Evolutionary conservation across 2,888 invertebrate species (phyloP), one percentile per base, ranked within the genome.

Genomic region (Allacma fusca): DNA sequence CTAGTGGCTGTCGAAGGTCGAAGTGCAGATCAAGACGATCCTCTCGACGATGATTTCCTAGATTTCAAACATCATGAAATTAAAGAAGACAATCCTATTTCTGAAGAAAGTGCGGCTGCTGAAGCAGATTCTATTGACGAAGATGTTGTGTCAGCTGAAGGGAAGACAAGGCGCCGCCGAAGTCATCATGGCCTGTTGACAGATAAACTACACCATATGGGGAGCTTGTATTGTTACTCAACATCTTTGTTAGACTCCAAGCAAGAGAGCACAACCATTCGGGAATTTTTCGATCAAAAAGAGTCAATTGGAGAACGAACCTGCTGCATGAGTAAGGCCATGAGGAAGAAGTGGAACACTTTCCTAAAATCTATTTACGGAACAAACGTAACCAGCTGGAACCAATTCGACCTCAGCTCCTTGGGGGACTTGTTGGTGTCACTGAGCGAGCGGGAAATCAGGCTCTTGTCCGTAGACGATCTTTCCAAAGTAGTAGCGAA

Each of bases 341-440:
- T 67, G 16, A 69, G 82, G 67, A 67, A 59, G 0, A 80, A 79
- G 29, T 84, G 83, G 84, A 80, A 79, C 50, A 28, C 64, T 19
- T 44, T 80, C 9, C 73, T 84, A 16, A 78, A 81, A 28, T 57
- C 34, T 0, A 79, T 77, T n/a, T 82, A 81, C 64, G 84, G 84
- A n/a, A n/a, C 78, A 2, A 81, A 83, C 26, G 75, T 82, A 0
- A 76, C 80, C 1, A 75, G 69, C 13, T 84, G 84, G 84, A 80
- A 64, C 28, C 79, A 81, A 62, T 78, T 75, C 34, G 81, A 83
- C 34, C 40, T 84, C 24, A 68, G 72, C 0, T 57, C 81, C 13
- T 81, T 83, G 2, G 84, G 82, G 16, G 84, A 84, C 34, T 67
- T 84, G 2, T 76, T 84, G 7, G 69, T 83, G 34, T 76, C 78